Evolutionary conservation across 2,888 invertebrate genomes (phyloP), one percentile per base, ranked within the genome.

Genomic region (Ophion ventricosus): DNA sequence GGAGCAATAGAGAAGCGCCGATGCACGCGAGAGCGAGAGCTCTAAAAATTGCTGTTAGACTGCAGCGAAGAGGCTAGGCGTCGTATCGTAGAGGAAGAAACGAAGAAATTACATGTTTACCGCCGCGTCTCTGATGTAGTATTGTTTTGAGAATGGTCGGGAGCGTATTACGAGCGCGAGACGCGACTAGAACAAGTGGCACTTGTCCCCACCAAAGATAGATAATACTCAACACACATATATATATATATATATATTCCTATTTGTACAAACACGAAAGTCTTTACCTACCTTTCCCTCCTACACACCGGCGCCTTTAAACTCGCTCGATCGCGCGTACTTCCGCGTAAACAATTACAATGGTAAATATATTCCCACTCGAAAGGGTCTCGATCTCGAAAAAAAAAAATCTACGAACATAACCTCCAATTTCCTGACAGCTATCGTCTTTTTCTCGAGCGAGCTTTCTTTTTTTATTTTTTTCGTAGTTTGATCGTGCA

Each of bases 101-200:
- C 54, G 54, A 29, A 43, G 70, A 70, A 70, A 70, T 81, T 81
- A 75, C 17, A 66, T 84, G 81, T 84, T 84, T 81, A 29, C 64
- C 74, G 17, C 66, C 66, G 81, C 69, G 78, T 73, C 66, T 86
- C 76, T 85, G 87, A 59, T 80, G 86, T 86, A 80, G 88, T 87
- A 88, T 89, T 91, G 89, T 90, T 90, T 89, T 89, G 90, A 87
- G 85, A 85, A 76, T 87, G 81, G 79, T 86, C 85, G 82, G 74
- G 86, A 89, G 87, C 83, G 86, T 87, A 84, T 81, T 85, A 87
- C 61, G 82, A 81, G 85, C 66, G 69, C 81, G 80, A 86, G 87
- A 83, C 73, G 86, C 89, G 88, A 89, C 84, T 74, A 91, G 90
- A 90, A 90, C 88, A 91, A 91, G 85, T 88, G 87, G 87, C 87